A percentile compares a stretch with the other conserved stretches of the same genome.
Evolutionary conservation across 37 sponge, comb jelly and placozoan genomes (phyloP).

Genomic region (Spongilla lacustris): DNA sequence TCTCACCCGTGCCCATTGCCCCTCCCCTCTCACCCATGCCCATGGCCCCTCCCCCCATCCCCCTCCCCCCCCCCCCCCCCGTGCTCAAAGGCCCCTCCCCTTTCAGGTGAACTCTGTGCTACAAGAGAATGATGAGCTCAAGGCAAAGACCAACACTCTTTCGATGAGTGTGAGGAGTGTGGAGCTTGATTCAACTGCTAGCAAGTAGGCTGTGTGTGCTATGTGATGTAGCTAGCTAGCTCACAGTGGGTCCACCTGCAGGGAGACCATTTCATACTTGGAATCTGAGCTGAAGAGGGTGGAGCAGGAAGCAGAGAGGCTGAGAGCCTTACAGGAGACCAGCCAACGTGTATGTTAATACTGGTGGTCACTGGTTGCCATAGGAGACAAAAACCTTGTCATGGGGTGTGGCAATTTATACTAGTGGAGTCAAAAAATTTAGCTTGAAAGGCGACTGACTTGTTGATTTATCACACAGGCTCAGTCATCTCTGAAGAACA

Average conservation of each 20-base stretch:
- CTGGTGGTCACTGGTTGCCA: too few relatives aligned
- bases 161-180: constrained; percentile 21
- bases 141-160: constrained; percentile 23
- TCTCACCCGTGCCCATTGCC: neutral
- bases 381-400: too few relatives aligned
- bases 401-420: neutral
- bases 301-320: constrained; percentile 12
- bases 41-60: neutral
- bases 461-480: neutral
- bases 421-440: too few relatives aligned
- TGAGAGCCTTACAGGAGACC: constrained; percentile 38
- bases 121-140: constrained; percentile 35
- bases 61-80: neutral
- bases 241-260: too few relatives aligned
- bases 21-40: neutral
- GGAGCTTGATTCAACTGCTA: constrained; percentile 70
- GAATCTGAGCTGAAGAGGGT: constrained; percentile 64
- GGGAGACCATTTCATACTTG: constrained; percentile 78
- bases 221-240: neutral
- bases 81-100: neutral
- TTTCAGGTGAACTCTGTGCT: constrained; percentile 24
- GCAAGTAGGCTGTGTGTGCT: constrained; percentile 28
- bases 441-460: too few relatives aligned
- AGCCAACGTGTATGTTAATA: neutral
- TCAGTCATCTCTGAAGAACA: neutral